Evolutionary conservation across 2,113 vertebrate genomes (phyloP).

Genomic region (Engystomops pustulosus): DNA sequence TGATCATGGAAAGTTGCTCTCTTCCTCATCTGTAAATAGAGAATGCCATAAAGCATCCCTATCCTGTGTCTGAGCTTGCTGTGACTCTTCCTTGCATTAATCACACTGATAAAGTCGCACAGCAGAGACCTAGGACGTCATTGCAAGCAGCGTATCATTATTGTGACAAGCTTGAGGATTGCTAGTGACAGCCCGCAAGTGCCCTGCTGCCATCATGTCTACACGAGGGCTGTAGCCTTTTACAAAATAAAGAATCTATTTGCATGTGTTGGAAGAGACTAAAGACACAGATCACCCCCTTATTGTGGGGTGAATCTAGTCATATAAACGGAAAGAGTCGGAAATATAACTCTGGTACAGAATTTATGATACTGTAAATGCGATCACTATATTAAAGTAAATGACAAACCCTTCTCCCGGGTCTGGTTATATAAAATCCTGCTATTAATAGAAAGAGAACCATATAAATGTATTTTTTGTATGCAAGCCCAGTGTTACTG

Average conservation of each 20-base stretch:
- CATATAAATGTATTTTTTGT: too few species aligned
- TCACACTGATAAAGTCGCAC: neutral
- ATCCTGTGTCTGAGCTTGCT: neutral
- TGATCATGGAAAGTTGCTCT: neutral
- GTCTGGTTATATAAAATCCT: neutral
- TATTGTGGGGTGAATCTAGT: neutral
- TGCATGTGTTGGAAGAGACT: neutral
- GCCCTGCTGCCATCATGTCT: conserved; percentile 34
- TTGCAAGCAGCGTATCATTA: conserved; percentile 33
- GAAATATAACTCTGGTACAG: too few species aligned
- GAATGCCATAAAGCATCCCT: neutral
- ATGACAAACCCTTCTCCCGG: too few species aligned
- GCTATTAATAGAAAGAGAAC: neutral
- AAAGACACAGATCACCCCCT: neutral
- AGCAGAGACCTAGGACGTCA: neutral
- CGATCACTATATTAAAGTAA: too few species aligned
- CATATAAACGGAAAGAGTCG: too few species aligned
- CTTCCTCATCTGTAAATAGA: neutral
- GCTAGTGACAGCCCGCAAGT: conserved; percentile 44
- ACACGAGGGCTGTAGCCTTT: conserved; percentile 33
- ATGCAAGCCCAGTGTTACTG: too few species aligned
- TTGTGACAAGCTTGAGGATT: conserved; percentile 41
- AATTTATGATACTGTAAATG: too few species aligned
- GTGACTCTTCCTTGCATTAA: neutral
- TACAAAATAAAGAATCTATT: conserved; percentile 37